Evolutionary conservation across 2,888 invertebrate species (phyloP).

Genomic region (Diaprepes abbreviatus): DNA sequence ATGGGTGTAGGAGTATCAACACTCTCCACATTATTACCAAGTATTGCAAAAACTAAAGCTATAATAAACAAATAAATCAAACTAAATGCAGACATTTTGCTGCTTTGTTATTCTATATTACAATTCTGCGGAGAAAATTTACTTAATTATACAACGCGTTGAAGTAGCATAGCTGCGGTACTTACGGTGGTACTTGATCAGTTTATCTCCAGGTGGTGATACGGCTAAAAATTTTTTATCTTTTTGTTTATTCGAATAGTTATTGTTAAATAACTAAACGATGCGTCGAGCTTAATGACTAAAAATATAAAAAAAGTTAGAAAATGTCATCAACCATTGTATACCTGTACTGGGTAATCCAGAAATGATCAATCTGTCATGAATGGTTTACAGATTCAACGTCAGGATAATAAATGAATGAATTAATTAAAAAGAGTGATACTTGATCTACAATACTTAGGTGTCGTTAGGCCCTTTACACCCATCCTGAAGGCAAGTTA

Average conservation of each 20-base stretch:
- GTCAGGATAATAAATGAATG: no score
- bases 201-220: constrained; percentile 20
- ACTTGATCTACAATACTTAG: no score
- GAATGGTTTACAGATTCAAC: no score
- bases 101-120: constrained; percentile 10
- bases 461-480: no score
- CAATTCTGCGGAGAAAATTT: constrained; percentile 1
- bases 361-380: no score
- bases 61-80: neutral
- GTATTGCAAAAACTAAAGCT: neutral
- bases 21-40: neutral
- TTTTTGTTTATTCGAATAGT: constrained; percentile 2
- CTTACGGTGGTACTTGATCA: constrained; percentile 22
- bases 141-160: neutral
- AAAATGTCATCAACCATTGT: no score
- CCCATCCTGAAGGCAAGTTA: no score
- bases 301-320: no score
- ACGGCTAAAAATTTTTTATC: constrained; percentile 18
- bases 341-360: no score
- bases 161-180: neutral
- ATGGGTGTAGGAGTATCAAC: constrained; percentile 53
- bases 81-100: neutral
- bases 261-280: neutral
- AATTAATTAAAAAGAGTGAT: no score
- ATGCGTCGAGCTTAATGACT: no score